Evolutionary conservation across 2,113 vertebrate genomes (phyloP), one percentile per base, ranked within the genome.

Genomic region (Trichechus manatus): DNA sequence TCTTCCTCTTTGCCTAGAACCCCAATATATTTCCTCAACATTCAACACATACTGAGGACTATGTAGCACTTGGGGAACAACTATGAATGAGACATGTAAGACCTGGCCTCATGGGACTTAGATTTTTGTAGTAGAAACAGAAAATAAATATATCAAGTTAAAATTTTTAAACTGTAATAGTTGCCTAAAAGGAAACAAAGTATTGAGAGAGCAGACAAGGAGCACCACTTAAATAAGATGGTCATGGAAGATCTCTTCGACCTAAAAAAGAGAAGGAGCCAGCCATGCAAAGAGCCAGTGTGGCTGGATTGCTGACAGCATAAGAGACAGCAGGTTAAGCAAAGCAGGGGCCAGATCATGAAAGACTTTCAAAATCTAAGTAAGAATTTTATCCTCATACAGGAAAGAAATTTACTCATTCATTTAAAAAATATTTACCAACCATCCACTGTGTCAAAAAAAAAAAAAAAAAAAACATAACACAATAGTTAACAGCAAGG

Each of bases 321-420:
- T 0, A 3, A 42, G 29, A 86, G 6, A 31, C 44, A 80, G 31
- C 47, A 33, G 74, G 47, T 47, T 36, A 47, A 27, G 25, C 27
- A 78, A 27, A 31, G 50, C 25, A 17, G 9, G n/a, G n/a, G 7
- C 31, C 70, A 53, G 75, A 50, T 66, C 53, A n/a, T 22, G 47
- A 68, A 77, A 47, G n/a, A 85, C 36, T 77, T 78, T 68, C 31
- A 39, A 94, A 64, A 72, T 33, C 59, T 80, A 86, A 94, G 33
- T 75, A 87, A 77, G 66, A 88, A 81, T 42, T 61, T 68, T 83
- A 89, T 11, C 22, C 39, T 85, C 64, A 50, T 23, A 84, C 79
- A 87, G 27, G 59, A 36, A 33, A 97, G 95, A 13, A 56, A 84
- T 42, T 87, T 74, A 89, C 86, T 83, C 4, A 68, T 31, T 88